Evolutionary conservation across 2,888 invertebrate species (phyloP), one percentile per base, ranked within the genome.

Genomic region (Pseudococcus longispinus): DNA sequence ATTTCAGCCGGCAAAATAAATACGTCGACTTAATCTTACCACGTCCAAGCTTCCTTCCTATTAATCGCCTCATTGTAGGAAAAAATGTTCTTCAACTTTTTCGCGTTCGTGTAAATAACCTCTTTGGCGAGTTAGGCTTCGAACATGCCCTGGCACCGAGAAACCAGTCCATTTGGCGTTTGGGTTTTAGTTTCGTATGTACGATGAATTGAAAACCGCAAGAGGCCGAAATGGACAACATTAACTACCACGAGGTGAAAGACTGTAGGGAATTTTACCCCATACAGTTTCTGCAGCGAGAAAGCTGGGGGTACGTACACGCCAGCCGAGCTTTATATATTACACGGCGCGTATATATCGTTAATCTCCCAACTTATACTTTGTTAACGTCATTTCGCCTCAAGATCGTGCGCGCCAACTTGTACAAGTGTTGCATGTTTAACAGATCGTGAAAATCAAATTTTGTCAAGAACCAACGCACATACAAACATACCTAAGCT

Each of bases 161-260:
- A 70, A 70, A 70, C 70, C 70, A 70, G 70, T 70, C 70, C 18
- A 29, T 70, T 32, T 70, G 26, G 70, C 29, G 9, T 70, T 70
- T 80, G 15, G 9, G 77, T 13, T 23, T 5, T 2, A 55, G 8
- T n/a, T 9, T 37, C 37, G 60, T 60, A 55, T 77, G 20, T 42
- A 80, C 42, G 77, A 80, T 80, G 77, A 80, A 80, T 80, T 80
- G 77, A 80, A 80, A 80, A 80, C 77, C 77, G 77, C 77, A 42
- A 80, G 77, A 80, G 77, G 77, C 42, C 42, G 77, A 80, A 80
- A 80, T 80, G 77, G 77, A 80, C 77, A 80, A 80, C 77, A 80
- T 80, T 80, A 80, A 80, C 37, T 80, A 80, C 77, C 77, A 80
- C 77, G 37, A 42, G 42, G 42, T 80, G 77, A 80, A 80, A 80